These are phyloP conservation scores for Spilogale gracilis DNA, from an alignment of 2,113 vertebrate species.

Conservation along the genomic window DNA sequence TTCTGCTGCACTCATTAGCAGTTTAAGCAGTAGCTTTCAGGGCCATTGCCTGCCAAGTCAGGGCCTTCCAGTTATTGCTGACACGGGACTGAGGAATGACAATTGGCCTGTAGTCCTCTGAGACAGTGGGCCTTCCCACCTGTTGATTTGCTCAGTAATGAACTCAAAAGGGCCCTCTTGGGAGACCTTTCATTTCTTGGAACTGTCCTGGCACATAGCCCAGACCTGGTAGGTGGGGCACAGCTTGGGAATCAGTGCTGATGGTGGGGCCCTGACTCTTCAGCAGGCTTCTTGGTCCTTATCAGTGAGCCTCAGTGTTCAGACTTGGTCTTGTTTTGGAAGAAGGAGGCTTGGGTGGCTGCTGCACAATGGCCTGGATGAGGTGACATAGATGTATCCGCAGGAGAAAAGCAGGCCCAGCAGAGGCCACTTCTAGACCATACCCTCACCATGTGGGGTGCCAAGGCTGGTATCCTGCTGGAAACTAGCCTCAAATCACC, in stretches of 20 bases:
- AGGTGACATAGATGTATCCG: not conserved
- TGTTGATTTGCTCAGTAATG: not conserved
- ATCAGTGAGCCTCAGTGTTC: not conserved
- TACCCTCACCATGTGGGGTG: not conserved
- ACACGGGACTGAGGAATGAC: not conserved
- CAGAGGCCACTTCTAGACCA: not conserved
- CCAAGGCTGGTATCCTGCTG: not conserved
- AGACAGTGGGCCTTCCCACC: not conserved
- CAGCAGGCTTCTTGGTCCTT: not conserved
- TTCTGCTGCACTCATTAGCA: not conserved
- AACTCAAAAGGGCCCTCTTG: not conserved
- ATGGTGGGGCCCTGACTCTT: not conserved
- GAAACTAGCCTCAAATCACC: not conserved
- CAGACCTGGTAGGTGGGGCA: not conserved
- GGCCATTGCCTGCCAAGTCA: conserved; percentile 4
- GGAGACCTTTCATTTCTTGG: not conserved
- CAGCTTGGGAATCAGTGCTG: accelerated
- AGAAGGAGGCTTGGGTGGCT: not conserved
- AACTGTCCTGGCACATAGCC: not conserved
- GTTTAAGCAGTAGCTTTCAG: not conserved
- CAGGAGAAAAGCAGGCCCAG: not conserved
- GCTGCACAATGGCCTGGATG: not conserved
- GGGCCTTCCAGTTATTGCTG: not conserved
- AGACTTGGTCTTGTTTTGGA: not conserved
- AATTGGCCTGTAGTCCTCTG: not conserved